Evolutionary conservation across 2,113 vertebrate genomes (phyloP).

Genomic region (Crotalus tigris): DNA sequence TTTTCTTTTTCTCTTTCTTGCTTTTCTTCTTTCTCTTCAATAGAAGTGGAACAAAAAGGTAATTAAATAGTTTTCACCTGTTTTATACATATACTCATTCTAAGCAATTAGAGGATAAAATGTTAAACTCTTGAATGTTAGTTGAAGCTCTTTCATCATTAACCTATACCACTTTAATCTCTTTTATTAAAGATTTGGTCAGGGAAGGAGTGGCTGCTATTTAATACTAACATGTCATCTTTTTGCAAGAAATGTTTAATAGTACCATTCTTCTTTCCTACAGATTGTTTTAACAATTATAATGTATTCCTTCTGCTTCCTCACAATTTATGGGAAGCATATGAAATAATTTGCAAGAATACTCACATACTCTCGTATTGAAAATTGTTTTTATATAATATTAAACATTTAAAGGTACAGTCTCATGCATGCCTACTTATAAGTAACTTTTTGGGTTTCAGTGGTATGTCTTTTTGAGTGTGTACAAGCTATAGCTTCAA

Average conservation of each 20-base stretch:
- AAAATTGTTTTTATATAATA: not conserved
- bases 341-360: not conserved
- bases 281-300: conserved; percentile 41
- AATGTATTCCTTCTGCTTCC: conserved; percentile 28
- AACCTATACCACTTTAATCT: conserved; percentile 68
- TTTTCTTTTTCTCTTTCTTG: conserved; percentile 87
- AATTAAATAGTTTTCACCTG: conserved; percentile 90
- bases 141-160: conserved; percentile 74
- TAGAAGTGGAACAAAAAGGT: conserved; percentile 99
- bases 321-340: conserved; percentile 37
- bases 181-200: conserved; percentile 70
- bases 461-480: not conserved
- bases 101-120: conserved; percentile 70
- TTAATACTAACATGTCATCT: conserved; percentile 57
- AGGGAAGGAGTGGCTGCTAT: conserved; percentile 74
- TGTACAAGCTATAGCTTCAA: not conserved
- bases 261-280: conserved; percentile 25
- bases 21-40: conserved; percentile 84
- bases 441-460: not conserved
- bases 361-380: not conserved
- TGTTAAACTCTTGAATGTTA: conserved; percentile 74
- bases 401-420: not conserved
- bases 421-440: not conserved
- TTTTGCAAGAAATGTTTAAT: conserved; percentile 42
- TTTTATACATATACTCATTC: conserved; percentile 63